A percentile compares a stretch with the other conserved stretches of the same genome.
These are phyloP conservation scores for Chaenogobius annularis DNA, from an alignment of 2,113 vertebrate genomes.

Conservation along the genomic window DNA sequence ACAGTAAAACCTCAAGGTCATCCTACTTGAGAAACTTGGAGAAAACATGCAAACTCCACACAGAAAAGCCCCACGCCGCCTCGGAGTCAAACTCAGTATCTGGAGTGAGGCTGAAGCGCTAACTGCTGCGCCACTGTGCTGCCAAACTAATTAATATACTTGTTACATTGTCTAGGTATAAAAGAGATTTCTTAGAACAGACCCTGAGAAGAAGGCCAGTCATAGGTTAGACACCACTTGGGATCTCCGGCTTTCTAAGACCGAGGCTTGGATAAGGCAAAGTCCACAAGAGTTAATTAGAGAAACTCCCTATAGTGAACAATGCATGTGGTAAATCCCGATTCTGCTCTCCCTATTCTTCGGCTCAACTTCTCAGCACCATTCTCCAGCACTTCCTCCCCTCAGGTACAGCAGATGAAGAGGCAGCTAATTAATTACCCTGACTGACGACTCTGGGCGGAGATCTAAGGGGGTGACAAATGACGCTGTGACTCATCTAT, in stretches of 20 bases:
- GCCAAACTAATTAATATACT: background rate
- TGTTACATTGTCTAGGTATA: background rate
- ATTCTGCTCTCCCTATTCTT: conserved; percentile 10
- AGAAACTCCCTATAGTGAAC: conserved; percentile 4
- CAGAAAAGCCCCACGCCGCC: no score
- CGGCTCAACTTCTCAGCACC: conserved; percentile 13
- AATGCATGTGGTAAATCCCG: conserved; percentile 2
- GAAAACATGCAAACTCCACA: no score
- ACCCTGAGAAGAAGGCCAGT: conserved; percentile 2
- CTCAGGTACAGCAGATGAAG: conserved; percentile 14
- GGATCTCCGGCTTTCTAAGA: background rate
- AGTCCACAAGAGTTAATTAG: conserved; percentile 10
- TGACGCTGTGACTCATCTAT: conserved; percentile 33
- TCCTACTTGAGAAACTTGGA: no score
- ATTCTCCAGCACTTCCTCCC: conserved; percentile 22
- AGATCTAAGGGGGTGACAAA: conserved; percentile 57
- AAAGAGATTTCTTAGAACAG: background rate
- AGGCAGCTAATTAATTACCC: conserved; percentile 62
- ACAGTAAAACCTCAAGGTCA: no score
- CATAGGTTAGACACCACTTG: conserved; percentile 15
- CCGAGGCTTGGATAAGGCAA: background rate
- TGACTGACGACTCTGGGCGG: conserved; percentile 51
- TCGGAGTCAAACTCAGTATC: no score
- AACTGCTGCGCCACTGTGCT: background rate
- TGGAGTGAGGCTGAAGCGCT: background rate